Conservation (phyloP, 2,797 vertebrate species). For the Ptychadena robeensis region DNA sequence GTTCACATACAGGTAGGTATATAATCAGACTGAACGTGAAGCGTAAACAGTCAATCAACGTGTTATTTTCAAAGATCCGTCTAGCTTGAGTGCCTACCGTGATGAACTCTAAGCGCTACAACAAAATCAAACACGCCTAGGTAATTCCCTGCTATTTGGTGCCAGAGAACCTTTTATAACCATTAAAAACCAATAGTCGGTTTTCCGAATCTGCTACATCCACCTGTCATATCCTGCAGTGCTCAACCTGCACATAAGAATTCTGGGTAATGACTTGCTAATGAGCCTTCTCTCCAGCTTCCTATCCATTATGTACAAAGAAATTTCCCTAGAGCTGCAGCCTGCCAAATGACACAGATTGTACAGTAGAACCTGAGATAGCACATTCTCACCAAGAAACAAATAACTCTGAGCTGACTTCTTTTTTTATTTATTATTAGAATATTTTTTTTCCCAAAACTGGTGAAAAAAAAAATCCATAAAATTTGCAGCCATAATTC, state of each 20-base stretch:
- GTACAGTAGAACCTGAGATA: slow-evolving; percentile 47
- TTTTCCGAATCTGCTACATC: slow-evolving; percentile 26
- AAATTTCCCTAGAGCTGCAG: slow-evolving; percentile 45
- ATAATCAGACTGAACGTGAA: background rate
- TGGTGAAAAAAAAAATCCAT: background rate
- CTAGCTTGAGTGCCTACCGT: background rate
- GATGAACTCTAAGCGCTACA: background rate
- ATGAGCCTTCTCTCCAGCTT: slow-evolving; percentile 50
- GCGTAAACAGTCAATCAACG: background rate
- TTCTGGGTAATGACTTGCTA: slow-evolving; percentile 58
- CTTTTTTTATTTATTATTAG: slow-evolving; percentile 16
- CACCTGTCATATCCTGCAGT: slow-evolving; percentile 52
- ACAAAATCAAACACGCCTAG: slow-evolving; percentile 10
- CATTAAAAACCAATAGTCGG: slow-evolving; percentile 30
- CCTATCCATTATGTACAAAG: slow-evolving; percentile 51
- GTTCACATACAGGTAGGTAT: background rate
- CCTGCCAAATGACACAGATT: slow-evolving; percentile 53
- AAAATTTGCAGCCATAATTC: slow-evolving; percentile 19
- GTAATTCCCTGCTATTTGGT: slow-evolving; percentile 31
- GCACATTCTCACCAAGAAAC: slow-evolving; percentile 19
- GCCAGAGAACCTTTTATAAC: slow-evolving; percentile 24
- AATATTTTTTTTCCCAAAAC: slow-evolving; percentile 9
- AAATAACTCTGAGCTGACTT: slow-evolving; percentile 40
- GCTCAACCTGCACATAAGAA: slow-evolving; percentile 35
- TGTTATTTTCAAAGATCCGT: background rate